Evolutionary conservation across 2,888 invertebrate genomes (phyloP).

Genomic region (Epinotia brunnichana): DNA sequence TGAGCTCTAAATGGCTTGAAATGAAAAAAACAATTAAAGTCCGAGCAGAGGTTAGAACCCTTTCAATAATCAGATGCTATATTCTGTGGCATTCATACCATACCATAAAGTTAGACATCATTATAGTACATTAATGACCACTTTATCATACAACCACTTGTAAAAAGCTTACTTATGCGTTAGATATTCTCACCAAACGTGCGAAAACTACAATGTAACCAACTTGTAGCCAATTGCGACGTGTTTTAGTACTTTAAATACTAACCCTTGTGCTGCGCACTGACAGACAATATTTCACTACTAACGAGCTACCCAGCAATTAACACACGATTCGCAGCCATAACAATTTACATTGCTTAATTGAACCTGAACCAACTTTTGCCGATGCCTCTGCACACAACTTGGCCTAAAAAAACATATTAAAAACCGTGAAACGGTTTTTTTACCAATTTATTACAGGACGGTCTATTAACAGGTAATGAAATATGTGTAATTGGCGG

Average conservation of each 20-base stretch:
- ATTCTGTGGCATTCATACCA: neutral
- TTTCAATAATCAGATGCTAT: neutral
- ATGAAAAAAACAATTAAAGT: too few species aligned
- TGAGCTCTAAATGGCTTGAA: too few species aligned
- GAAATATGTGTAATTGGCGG: conserved; percentile 23
- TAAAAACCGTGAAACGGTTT: conserved; percentile 6
- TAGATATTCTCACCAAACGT: conserved; percentile 49
- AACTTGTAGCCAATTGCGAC: conserved; percentile 32
- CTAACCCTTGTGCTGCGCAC: conserved; percentile 50
- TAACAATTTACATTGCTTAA: conserved; percentile 63
- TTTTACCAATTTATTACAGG: conserved; percentile 22
- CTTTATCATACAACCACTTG: conserved; percentile 36
- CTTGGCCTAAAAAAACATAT: neutral
- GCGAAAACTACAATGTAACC: conserved; percentile 60
- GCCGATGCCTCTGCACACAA: neutral
- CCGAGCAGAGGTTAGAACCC: too few species aligned
- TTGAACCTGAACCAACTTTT: conserved; percentile 51
- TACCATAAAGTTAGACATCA: conserved; percentile 6
- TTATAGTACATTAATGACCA: conserved; percentile 16
- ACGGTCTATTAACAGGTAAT: conserved; percentile 11
- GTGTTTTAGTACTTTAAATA: conserved; percentile 11
- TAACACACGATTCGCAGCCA: conserved; percentile 55
- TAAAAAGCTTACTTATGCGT: conserved; percentile 50
- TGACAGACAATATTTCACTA: conserved; percentile 62
- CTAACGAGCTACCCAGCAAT: conserved; percentile 59